Evolutionary conservation across 2,888 invertebrate genomes (phyloP), one percentile per base, ranked within the genome.

Genomic region (Drosophila parthenogenetica): DNA sequence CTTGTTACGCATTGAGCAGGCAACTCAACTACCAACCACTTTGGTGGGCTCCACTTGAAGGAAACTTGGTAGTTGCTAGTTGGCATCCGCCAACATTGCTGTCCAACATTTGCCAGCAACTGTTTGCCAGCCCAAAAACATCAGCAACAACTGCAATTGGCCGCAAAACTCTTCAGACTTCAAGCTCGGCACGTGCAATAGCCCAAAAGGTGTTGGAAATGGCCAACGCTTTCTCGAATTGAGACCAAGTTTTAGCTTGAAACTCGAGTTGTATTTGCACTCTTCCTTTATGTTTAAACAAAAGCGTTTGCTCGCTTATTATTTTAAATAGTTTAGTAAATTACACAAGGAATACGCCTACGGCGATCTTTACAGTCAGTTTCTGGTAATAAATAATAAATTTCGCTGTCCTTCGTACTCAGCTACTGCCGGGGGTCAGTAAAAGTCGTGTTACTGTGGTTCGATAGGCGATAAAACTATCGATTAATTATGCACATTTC

Each of bases 1-100:
- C 89, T 85, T 87, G 85, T 87, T 89, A 89, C 85, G 89, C 85
- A 88, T 84, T 84, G 67, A 67, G 63, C 53, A 48, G 50, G 54
- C 60, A 64, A 48, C 29, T 29, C 29, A 29, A 29, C 29, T 11
- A 35, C 35, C 3, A 35, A 35, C 25, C 49, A 60, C 78, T 73
- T 64, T 68, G 75, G 75, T 79, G 78, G 79, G 61, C 59, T 17
- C 42, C 16, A 46, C 16, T 40, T 39, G 46, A 29, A 58, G 25
- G 43, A 35, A 29, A 35, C 35, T 13, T 35, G 35, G 35, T 13
- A 35, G 13, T 35, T 35, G 51, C 54, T 35, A 48, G 2, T 57
- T 35, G 35, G 58, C 53, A 53, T 48, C 46, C 53, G 61, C 53
- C 53, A 61, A 46, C 57, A 16, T 13, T 17, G 22, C 35, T 37